Conservation (phyloP, 2,888 invertebrate species). For the Clivina fossor region DNA sequence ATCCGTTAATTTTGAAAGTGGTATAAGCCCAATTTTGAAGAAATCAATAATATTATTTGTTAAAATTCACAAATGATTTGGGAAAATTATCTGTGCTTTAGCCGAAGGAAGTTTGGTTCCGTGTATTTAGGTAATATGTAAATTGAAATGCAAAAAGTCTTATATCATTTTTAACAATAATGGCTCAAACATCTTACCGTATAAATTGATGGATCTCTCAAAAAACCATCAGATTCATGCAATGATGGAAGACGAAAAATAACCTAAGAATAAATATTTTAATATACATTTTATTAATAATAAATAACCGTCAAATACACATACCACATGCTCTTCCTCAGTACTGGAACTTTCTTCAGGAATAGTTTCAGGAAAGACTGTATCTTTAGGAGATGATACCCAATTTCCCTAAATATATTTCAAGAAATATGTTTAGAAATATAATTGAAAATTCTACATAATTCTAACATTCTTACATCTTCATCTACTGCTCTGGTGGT, state of each 20-base stretch:
- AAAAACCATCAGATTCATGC: conserved; percentile 68
- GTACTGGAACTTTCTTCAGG: conserved; percentile 91
- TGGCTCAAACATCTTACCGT: conserved; percentile 59
- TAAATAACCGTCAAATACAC: conserved; percentile 48
- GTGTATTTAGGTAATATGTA: no score
- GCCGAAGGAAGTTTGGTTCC: no score
- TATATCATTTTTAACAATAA: no score
- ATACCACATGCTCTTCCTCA: conserved; percentile 84
- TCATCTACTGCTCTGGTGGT: conserved; percentile 56
- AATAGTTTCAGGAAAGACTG: conserved; percentile 87
- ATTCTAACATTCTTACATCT: conserved; percentile 55
- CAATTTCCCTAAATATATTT: conserved; percentile 61
- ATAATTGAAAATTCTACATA: conserved; percentile 6
- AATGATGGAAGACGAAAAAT: conserved; percentile 82
- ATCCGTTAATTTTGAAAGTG: no score
- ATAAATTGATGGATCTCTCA: conserved; percentile 77
- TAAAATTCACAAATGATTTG: no score
- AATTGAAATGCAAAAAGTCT: no score
- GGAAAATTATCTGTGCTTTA: no score
- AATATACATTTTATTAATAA: conserved; percentile 42
- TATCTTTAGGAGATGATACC: conserved; percentile 86
- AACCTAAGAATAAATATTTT: conserved; percentile 46
- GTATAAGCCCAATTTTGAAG: no score
- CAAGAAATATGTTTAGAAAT: conserved; percentile 1
- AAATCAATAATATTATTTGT: no score